Conservation (phyloP, 2,888 invertebrate species). For the Fragum fragum region DNA sequence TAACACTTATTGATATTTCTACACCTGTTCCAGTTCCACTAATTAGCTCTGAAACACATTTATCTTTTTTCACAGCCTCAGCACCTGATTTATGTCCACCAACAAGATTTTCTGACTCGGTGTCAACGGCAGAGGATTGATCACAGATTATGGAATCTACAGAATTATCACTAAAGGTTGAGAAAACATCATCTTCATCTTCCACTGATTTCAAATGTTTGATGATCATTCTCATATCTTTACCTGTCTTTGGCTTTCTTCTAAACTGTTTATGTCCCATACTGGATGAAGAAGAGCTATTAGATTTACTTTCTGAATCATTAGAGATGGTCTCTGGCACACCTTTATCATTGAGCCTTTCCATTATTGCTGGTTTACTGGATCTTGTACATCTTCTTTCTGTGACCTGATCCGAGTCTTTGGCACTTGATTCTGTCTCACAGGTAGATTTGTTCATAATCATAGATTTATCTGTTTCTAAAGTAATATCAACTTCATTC, state of each 20-base stretch:
- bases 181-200: slow-evolving; percentile 12
- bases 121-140: neutral
- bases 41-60: neutral
- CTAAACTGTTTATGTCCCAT: neutral
- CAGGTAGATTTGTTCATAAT: neutral
- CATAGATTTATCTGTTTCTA: neutral
- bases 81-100: neutral
- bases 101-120: neutral
- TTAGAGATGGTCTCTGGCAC: neutral
- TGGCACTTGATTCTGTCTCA: neutral
- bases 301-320: neutral
- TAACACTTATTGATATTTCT: neutral
- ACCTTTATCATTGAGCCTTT: slow-evolving; percentile 17
- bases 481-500: neutral
- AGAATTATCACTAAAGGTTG: slow-evolving; percentile 9
- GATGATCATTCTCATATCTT: slow-evolving; percentile 14
- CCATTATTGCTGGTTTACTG: slow-evolving; percentile 18
- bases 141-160: neutral
- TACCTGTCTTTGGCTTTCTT: slow-evolving; percentile 17
- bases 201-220: slow-evolving; percentile 8
- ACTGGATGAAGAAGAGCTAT: neutral
- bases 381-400: slow-evolving; percentile 5
- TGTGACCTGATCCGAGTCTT: neutral
- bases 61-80: neutral
- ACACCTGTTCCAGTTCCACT: neutral